Conservation (phyloP, 2,797 vertebrate species). For the Bufotes viridis region DNA sequence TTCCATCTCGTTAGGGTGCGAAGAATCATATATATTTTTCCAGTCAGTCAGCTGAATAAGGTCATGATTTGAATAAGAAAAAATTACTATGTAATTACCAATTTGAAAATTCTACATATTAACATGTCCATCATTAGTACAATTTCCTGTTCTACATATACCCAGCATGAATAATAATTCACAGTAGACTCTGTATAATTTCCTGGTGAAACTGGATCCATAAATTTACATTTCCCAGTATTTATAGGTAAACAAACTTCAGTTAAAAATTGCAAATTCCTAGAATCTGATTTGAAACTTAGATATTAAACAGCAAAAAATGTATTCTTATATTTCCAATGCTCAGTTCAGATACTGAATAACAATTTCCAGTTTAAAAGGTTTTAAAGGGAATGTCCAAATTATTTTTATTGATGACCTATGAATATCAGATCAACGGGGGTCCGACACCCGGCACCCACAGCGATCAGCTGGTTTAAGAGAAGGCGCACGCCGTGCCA, state of each 20-base stretch:
- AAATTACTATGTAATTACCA: slow-evolving; percentile 44
- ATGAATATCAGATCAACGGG: too few species aligned
- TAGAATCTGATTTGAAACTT: neutral
- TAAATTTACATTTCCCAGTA: neutral
- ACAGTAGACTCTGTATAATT: neutral
- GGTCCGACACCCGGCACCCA: neutral
- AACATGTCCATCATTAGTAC: slow-evolving; percentile 21
- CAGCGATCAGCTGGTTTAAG: too few species aligned
- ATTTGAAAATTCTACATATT: slow-evolving; percentile 36
- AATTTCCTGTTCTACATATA: slow-evolving; percentile 39
- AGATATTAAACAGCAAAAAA: neutral
- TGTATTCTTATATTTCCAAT: neutral
- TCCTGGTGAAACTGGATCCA: neutral
- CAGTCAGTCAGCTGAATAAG: slow-evolving; percentile 58
- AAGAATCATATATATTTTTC: slow-evolving; percentile 64
- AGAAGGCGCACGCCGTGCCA: too few species aligned
- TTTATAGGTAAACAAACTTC: slow-evolving; percentile 22
- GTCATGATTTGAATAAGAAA: slow-evolving; percentile 43
- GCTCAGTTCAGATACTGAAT: neutral
- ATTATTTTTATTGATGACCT: too few species aligned
- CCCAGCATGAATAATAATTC: slow-evolving; percentile 26
- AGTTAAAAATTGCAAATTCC: neutral
- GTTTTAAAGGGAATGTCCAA: neutral
- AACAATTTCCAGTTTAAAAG: neutral
- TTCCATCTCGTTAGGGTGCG: slow-evolving; percentile 63